phyloP scores from a whole-genome alignment of 2,888 invertebrate genomes.

The Thalpophila matura region DNA sequence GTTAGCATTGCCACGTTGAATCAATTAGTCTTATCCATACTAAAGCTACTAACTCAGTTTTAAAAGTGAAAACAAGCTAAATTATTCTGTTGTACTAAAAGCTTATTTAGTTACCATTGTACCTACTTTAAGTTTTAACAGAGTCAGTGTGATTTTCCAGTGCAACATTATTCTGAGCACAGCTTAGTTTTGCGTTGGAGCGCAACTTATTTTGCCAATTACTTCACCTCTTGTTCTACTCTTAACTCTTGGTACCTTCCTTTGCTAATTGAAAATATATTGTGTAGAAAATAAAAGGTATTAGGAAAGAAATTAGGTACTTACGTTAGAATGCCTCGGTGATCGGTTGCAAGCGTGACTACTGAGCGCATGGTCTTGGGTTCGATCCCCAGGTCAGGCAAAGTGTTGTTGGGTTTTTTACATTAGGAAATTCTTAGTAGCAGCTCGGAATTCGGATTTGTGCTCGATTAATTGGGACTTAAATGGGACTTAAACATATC shows the following conservation, averaged over 20 bases:
- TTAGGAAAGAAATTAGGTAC: neutral
- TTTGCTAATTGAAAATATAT: constrained; percentile 39
- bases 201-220: constrained; percentile 48
- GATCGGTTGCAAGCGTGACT: too few relatives aligned
- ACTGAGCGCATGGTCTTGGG: too few relatives aligned
- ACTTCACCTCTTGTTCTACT: constrained; percentile 42
- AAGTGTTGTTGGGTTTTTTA: too few relatives aligned
- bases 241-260: constrained; percentile 25
- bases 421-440: too few relatives aligned
- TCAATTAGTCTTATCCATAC: too few relatives aligned
- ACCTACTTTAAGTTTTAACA: too few relatives aligned
- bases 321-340: too few relatives aligned
- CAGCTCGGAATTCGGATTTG: too few relatives aligned
- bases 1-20: too few relatives aligned
- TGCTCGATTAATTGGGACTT: too few relatives aligned
- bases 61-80: neutral
- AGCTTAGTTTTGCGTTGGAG: constrained; percentile 37
- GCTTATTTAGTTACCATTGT: constrained; percentile 8
- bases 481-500: too few relatives aligned
- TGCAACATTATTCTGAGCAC: constrained; percentile 44
- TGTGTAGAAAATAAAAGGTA: constrained; percentile 15
- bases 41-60: neutral
- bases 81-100: constrained; percentile 10
- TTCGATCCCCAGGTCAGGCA: too few relatives aligned
- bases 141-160: constrained; percentile 21